A percentile compares a stretch with the other conserved stretches of the same genome.
Conservation (phyloP, 1,140 invertebrate genomes). For the Brachionus koreanus region DNA sequence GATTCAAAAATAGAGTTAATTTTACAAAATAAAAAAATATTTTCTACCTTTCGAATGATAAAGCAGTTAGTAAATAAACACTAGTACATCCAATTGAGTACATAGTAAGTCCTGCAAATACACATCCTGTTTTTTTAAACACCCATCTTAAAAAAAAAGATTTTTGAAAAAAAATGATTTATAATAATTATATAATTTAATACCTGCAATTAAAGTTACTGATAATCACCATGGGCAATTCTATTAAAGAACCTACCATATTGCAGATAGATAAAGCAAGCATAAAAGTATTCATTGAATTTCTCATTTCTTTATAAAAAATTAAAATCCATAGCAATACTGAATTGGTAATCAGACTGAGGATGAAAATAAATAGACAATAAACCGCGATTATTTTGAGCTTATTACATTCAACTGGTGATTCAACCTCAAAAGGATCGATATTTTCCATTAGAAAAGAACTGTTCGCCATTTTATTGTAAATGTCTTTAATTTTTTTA, state of each 20-base stretch:
- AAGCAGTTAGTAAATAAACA: constrained; percentile 13
- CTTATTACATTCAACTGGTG: background rate
- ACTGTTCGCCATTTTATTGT: background rate
- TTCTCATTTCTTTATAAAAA: constrained; percentile 1
- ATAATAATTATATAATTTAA: background rate
- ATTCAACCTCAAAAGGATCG: background rate
- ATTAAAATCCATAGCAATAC: background rate
- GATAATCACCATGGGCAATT: constrained; percentile 11
- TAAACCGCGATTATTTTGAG: background rate
- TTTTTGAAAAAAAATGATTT: background rate
- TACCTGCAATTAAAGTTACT: constrained; percentile 42
- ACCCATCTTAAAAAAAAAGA: background rate
- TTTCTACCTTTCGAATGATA: constrained; percentile 16
- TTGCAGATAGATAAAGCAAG: constrained; percentile 7
- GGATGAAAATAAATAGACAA: background rate
- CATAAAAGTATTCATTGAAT: constrained; percentile 19
- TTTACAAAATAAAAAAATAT: background rate
- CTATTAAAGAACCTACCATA: background rate
- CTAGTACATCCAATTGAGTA: constrained; percentile 18
- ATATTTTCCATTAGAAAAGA: background rate
- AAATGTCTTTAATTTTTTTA: background rate
- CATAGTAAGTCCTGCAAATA: constrained; percentile 5
- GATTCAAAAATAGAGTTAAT: no score
- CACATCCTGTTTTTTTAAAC: background rate
- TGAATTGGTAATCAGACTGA: background rate